Evolutionary conservation across 2,113 vertebrate genomes (phyloP).

Genomic region (Stomatorhinus ivindoensis): DNA sequence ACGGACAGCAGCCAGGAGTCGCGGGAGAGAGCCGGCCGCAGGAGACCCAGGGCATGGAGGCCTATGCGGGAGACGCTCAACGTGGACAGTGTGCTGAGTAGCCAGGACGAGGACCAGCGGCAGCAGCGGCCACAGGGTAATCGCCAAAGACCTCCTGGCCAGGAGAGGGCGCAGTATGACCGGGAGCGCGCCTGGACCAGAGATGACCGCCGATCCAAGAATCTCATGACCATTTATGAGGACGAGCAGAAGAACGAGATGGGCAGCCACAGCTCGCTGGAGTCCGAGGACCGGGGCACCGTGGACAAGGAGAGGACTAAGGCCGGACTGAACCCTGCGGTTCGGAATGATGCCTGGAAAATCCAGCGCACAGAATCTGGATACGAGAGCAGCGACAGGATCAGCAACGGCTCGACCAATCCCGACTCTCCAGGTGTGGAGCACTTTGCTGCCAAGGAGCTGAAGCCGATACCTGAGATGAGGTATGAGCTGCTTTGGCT

Average conservation of each 20-base stretch:
- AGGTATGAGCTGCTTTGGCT: slow-evolving; percentile 58
- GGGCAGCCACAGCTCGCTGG: slow-evolving; percentile 74
- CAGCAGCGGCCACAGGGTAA: slow-evolving; percentile 60
- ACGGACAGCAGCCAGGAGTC: slow-evolving; percentile 85
- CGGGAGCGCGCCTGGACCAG: slow-evolving; percentile 51
- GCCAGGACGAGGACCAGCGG: slow-evolving; percentile 45
- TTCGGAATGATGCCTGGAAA: slow-evolving; percentile 71
- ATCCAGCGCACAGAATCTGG: slow-evolving; percentile 87
- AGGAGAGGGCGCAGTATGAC: slow-evolving; percentile 49
- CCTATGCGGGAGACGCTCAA: slow-evolving; percentile 84
- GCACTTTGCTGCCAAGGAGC: slow-evolving; percentile 52
- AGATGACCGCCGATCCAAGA: slow-evolving; percentile 73
- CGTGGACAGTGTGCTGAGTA: slow-evolving; percentile 80
- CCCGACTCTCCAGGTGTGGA: slow-evolving; percentile 73
- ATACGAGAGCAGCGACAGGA: slow-evolving; percentile 84
- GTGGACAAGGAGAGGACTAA: slow-evolving; percentile 60
- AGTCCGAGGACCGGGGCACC: slow-evolving; percentile 65
- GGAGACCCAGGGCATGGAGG: slow-evolving; percentile 68
- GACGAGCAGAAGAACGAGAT: slow-evolving; percentile 76
- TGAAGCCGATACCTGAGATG: slow-evolving; percentile 55
- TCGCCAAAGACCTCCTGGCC: slow-evolving; percentile 50
- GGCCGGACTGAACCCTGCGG: slow-evolving; percentile 52
- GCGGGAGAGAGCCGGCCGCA: slow-evolving; percentile 57
- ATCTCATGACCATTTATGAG: slow-evolving; percentile 91
- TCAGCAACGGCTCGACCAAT: slow-evolving; percentile 79